Evolutionary conservation across 1,140 invertebrate species (phyloP), one percentile per base, ranked within the genome.

Genomic region (Lineus longissimus): DNA sequence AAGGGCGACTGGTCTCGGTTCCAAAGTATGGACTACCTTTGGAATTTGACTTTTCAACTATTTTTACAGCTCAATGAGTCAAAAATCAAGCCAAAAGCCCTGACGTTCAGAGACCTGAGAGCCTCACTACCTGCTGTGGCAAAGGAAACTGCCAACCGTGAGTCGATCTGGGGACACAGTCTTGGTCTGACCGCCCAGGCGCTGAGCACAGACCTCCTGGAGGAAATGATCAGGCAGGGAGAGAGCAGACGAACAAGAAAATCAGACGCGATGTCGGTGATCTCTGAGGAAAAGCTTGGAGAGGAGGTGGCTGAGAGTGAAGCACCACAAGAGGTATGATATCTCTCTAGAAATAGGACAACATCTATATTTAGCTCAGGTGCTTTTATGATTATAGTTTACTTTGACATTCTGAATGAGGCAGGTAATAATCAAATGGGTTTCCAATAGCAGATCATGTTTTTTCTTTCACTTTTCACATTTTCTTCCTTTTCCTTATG

Each of bases 141-240:
- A 6, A 63, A 70, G 55, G 78, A 80, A 63, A 69, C 75, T 64
- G 73, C 77, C 41, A 62, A 70, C 36, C 64, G 78, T 56, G 78
- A 80, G 55, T 72, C 76, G n/a, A 70, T 80, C 19, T 80, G 78
- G 78, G 73, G 64, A 36, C 65, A 72, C 43, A 58, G 66, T n/a
- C 55, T 59, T 23, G 72, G 72, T 17, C 69, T 61, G 23, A 62
- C 73, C 9, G 64, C 69, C 17, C 60, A 68, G 43, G 72, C 75
- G 11, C 41, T 75, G 22, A 65, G 70, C 25, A 70, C 67, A 30
- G 72, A 76, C 19, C 61, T 75, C n/a, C 73, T 70, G 30, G 66
- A 71, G 27, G 61, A 70, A 25, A 60, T 60, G 36, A 57, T 36
- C 33, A 4, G 33, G 6, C 33, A 36, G 33, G 33, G 56, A 43